Evolutionary conservation across 2,888 invertebrate genomes (phyloP), one percentile per base, ranked within the genome.

Genomic region (Cenopis cana): DNA sequence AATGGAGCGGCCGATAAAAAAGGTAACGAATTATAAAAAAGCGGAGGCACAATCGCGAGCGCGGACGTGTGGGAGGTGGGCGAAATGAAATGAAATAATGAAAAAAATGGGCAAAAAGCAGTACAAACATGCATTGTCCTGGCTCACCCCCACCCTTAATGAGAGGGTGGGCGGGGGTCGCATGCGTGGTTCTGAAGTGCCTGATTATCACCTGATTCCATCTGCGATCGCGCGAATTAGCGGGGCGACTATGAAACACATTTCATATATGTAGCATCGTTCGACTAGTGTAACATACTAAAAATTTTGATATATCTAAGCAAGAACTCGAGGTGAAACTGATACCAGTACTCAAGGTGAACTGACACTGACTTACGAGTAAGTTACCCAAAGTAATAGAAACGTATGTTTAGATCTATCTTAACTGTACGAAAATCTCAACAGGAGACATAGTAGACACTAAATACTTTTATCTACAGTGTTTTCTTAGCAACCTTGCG

Each of bases 21-120:
- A 93, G 90, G 92, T 93, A 93, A 91, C 93, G 93, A 93, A 93
- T 93, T 92, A 93, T 93, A 93, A 93, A 93, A 93, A 93, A 91
- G 86, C 87, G 90, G 88, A 88, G 90, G 90, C 90, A 86, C 93
- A 92, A 91, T 92, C 92, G 91, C 89, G 88, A 88, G 91, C 91
- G 93, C 90, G 92, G 90, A 91, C 90, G 92, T 90, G 92, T 88
- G 89, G 91, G 85, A 83, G 93, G 93, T 85, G 92, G 92, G 92
- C 85, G 93, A 92, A 93, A 93, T 93, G 93, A 93, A 93, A 93
- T 93, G 93, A 93, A 93, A 93, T 93, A 93, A 93, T 93, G 93
- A 92, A 93, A 93, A 93, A 93, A 93, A 93, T 93, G 93, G 91
- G 87, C 92, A 93, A 93, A 93, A 93, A 93, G 90, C 90, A 93